Evolutionary conservation across 2,113 vertebrate genomes (phyloP), one percentile per base, ranked within the genome.

Genomic region (Carlito syrichta): DNA sequence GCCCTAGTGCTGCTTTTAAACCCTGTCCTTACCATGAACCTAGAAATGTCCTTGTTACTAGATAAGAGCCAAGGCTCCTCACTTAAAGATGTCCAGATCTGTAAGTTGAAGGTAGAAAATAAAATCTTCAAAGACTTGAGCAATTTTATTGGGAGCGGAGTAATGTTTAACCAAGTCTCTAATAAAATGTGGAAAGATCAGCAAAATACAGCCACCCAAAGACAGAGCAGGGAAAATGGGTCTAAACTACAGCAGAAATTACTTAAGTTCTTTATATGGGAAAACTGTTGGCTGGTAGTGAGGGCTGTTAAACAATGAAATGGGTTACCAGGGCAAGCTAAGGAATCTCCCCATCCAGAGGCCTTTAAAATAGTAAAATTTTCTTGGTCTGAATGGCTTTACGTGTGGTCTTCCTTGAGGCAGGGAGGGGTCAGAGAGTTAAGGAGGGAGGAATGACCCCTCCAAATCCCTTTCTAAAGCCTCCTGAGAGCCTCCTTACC

Each of bases 161-260:
- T 97, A 97, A 98, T 97, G 94, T 95, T 97, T 98, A 98, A 97
- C 96, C 92, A 96, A 96, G 87, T 78, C 79, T 68, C 89, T 95
- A 96, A 94, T 96, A 96, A 97, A 97, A 91, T 69, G 92, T 69
- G 52, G 82, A 76, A 74, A 58, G 43, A 92, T 87, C 25, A 40
- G 48, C 58, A 89, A 91, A 95, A 91, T 50, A 30, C 74, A 97
- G 58, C 88, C 89, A 82, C 88, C 91, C 91, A 95, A 94, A 93
- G 73, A 45, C 82, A 93, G 52, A 27, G 38, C 86, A 89, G 89
- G 68, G 74, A 63, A 92, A 91, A 95, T 71, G 84, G 96, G 58
- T 89, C 93, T 84, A 76, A 94, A 56, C 48, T 68, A 68, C 71
- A 63, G 86, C 43, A 97, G 76, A 96, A 92, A 91, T 79, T 17